Evolutionary conservation across 2,113 vertebrate species (phyloP), one percentile per base, ranked within the genome.

Genomic region (Capreolus pygargus): DNA sequence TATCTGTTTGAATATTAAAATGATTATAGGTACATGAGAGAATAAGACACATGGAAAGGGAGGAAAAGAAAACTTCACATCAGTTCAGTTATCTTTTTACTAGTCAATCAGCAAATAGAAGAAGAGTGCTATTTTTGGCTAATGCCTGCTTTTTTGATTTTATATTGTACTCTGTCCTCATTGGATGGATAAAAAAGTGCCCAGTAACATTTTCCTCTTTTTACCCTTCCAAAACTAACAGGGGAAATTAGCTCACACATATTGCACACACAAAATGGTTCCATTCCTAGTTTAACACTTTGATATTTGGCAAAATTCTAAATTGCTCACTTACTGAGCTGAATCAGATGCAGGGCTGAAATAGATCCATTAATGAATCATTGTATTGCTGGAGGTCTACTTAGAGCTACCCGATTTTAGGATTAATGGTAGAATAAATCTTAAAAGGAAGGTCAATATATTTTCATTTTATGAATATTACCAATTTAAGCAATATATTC

Each of bases 401-500:
- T 92, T 36, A 85, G 23, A 94, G 89, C 45, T 94, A 92, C 91
- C 85, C 88, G 79, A 95, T 74, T 94, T 95, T 78, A 95, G 50
- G 36, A 95, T 90, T 94, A 97, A 97, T 70, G 52, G 43, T 13
- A 89, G 74, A 94, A 93, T 96, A 95, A 97, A 94, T 96, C 79
- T 95, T 97, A 94, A 94, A 78, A 87, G 43, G 58, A 96, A 96
- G 13, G 54, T 43, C 58, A 96, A 81, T 89, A 94, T 58, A 96
- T 97, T 95, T 96, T 96, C 93, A 95, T 97, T 94, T 93, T 82
- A 96, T 92, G 86, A 57, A 97, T 89, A 92, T 60, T 94, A 91
- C 28, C 39, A 83, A 91, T 94, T 97, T 96, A 52, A 96, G 84
- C 33, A 96, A 90, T 85, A 88, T 92, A 94, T 94, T 83, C 45